Evolutionary conservation across 2,888 invertebrate genomes (phyloP).

Genomic region (Amblyjoppa proteus): DNA sequence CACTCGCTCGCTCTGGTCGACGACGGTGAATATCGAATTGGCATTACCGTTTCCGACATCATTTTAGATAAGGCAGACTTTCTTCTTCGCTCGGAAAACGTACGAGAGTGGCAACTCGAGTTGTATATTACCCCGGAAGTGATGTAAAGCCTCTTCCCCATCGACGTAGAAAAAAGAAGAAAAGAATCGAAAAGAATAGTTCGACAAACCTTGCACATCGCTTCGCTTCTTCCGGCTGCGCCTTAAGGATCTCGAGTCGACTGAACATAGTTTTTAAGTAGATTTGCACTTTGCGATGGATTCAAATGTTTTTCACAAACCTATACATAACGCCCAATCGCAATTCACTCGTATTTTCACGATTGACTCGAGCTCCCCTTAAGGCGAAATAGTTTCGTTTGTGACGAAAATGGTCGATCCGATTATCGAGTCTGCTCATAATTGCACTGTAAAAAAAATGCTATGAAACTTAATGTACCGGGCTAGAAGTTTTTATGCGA

Average conservation of each 20-base stretch:
- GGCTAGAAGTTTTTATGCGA: too few species aligned
- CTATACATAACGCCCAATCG: background rate
- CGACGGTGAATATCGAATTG: slow-evolving; percentile 68
- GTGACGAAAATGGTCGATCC: background rate
- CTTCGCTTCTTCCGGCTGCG: background rate
- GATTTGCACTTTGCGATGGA: background rate
- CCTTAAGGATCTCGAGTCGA: background rate
- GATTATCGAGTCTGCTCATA: background rate
- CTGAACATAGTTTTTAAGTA: background rate
- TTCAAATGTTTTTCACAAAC: background rate
- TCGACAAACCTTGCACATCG: slow-evolving; percentile 8
- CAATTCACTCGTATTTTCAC: background rate
- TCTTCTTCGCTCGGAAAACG: slow-evolving; percentile 39
- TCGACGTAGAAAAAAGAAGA: slow-evolving; percentile 33
- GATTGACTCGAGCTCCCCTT: too few species aligned
- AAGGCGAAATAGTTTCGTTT: background rate
- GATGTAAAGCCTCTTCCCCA: slow-evolving; percentile 64
- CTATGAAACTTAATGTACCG: too few species aligned
- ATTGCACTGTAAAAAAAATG: too few species aligned
- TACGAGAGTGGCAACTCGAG: slow-evolving; percentile 28
- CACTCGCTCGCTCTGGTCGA: slow-evolving; percentile 47
- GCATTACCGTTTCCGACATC: slow-evolving; percentile 68
- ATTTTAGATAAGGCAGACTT: slow-evolving; percentile 65
- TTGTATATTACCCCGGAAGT: slow-evolving; percentile 54
- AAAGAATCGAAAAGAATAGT: slow-evolving; percentile 14